These are phyloP conservation scores for Drosophila pseudoananassae DNA, from an alignment of 1,140 invertebrate species.

Conservation along the genomic window DNA sequence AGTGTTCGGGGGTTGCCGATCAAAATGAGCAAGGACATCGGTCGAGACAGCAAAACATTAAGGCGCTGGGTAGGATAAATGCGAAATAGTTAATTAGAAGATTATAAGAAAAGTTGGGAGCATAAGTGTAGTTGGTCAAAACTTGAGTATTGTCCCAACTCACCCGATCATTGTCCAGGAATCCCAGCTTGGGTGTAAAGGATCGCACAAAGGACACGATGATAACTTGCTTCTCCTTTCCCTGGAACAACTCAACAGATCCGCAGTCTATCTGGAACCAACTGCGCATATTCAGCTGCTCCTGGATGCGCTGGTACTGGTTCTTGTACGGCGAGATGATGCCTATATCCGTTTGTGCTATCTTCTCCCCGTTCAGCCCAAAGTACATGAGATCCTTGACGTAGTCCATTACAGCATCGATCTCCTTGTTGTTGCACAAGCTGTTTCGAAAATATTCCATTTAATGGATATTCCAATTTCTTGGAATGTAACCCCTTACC, in stretches of 20 bases:
- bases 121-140: too few species aligned
- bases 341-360: constrained; percentile 89
- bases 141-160: constrained; percentile 33
- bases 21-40: constrained; percentile 91
- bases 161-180: constrained; percentile 89
- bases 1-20: constrained; percentile 89
- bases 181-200: constrained; percentile 88
- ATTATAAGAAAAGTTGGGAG: background rate
- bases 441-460: constrained; percentile 19
- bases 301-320: constrained; percentile 87
- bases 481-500: constrained; percentile 31
- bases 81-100: too few species aligned
- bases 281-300: constrained; percentile 78
- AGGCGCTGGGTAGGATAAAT: constrained; percentile 86
- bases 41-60: constrained; percentile 93
- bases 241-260: constrained; percentile 94
- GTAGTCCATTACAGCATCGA: constrained; percentile 86
- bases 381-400: constrained; percentile 84
- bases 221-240: constrained; percentile 92
- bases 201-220: constrained; percentile 92
- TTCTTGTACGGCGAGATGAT: constrained; percentile 93
- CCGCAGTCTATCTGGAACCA: constrained; percentile 88
- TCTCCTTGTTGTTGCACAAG: constrained; percentile 85
- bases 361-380: constrained; percentile 80
- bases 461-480: background rate